Conservation (phyloP, 2,797 vertebrate species). For the Xyrichtys novacula region DNA sequence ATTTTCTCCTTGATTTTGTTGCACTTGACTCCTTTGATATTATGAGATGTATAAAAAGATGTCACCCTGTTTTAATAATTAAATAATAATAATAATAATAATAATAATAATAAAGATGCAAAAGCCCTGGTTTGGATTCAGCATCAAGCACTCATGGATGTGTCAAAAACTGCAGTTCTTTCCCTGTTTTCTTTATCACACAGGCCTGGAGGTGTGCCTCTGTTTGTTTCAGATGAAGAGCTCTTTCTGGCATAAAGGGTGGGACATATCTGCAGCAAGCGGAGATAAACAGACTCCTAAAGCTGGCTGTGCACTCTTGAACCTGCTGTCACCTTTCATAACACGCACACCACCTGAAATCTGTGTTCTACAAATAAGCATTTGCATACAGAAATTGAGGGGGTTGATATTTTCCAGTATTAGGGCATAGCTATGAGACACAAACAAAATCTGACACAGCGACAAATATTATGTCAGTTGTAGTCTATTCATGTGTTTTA, state of each 20-base stretch:
- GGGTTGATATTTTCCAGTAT: constrained; percentile 68
- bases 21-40: too few species aligned
- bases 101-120: too few species aligned
- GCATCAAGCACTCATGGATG: too few species aligned
- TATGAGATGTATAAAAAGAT: too few species aligned
- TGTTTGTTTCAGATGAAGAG: constrained; percentile 41
- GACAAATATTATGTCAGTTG: constrained; percentile 76
- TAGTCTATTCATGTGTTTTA: constrained; percentile 57
- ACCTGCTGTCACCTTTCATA: constrained; percentile 69
- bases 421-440: constrained; percentile 44
- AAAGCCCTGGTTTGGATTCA: background rate
- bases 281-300: constrained; percentile 37
- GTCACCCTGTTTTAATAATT: too few species aligned
- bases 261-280: constrained; percentile 25
- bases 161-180: too few species aligned
- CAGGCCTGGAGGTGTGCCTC: background rate
- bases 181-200: background rate
- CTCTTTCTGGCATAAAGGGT: constrained; percentile 30
- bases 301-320: constrained; percentile 21
- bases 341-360: constrained; percentile 52
- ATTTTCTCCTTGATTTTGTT: too few species aligned
- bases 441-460: constrained; percentile 73
- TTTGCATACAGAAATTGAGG: constrained; percentile 76
- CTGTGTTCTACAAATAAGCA: constrained; percentile 65
- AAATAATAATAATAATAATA: too few species aligned